These are phyloP conservation scores for Oxygymnocypris stewartii DNA, from an alignment of 2,113 vertebrate genomes.

Conservation along the genomic window DNA sequence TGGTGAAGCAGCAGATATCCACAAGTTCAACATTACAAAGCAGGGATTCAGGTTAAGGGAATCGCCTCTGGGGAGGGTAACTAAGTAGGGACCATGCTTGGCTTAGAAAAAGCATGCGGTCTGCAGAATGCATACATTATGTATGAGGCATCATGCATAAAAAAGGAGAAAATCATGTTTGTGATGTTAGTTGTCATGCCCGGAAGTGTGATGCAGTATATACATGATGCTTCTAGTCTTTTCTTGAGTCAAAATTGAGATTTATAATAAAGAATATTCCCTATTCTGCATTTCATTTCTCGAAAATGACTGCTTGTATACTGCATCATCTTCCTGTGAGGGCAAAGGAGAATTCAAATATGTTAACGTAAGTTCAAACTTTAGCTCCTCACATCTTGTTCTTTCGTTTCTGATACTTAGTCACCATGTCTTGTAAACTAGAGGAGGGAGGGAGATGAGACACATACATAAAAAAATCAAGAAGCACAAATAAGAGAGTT, in stretches of 20 bases:
- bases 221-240: neutral
- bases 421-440: slow-evolving; percentile 99
- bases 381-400: slow-evolving; percentile 90
- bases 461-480: slow-evolving; percentile 39
- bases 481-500: slow-evolving; percentile 27
- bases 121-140: slow-evolving; percentile 61
- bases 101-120: slow-evolving; percentile 46
- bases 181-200: slow-evolving; percentile 49
- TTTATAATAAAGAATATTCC: neutral
- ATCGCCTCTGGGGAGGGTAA: neutral
- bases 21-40: slow-evolving; percentile 17
- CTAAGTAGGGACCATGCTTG: slow-evolving; percentile 58
- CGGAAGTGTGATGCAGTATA: slow-evolving; percentile 70
- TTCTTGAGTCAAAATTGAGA: neutral
- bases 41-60: neutral
- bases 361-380: slow-evolving; percentile 38
- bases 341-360: slow-evolving; percentile 26
- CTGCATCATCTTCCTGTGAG: slow-evolving; percentile 68
- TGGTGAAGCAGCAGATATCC: neutral
- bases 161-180: slow-evolving; percentile 43
- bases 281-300: neutral
- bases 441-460: slow-evolving; percentile 67
- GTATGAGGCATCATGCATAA: slow-evolving; percentile 66
- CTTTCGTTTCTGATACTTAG: slow-evolving; percentile 98
- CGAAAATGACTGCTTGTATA: slow-evolving; percentile 43